Base-by-base conservation (phyloP, 2,113 vertebrate species). In the Apodemus sylvaticus region DNA sequence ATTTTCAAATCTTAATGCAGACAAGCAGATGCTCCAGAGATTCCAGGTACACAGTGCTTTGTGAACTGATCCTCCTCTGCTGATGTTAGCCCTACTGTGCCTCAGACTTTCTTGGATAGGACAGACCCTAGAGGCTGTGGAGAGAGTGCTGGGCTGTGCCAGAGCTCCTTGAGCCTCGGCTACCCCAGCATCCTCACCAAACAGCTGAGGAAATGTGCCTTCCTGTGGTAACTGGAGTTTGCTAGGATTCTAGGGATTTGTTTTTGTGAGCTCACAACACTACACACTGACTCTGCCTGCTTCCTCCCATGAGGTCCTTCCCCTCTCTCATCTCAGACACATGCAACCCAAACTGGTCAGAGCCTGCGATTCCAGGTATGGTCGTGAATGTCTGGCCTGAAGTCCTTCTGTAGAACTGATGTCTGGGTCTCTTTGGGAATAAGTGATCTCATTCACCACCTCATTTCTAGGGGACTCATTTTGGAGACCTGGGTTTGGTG, bases 21-120 rank as follows among this genome's bases (percentile, higher is more conserved):
- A 13, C 93, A 93, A 53, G 22, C 68, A 64, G 58, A 31, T 83
- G 86, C 83, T 55, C 29, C 70, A 58, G 94, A 93, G 48, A n/a
- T 96, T 34, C 4, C 34, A 42, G 76, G 74, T 74, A 9, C 89
- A 4, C 83, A 3, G 31, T 39, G 86, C 39, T 83, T 20, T 53
- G 17, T 31, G 64, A 86, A 71, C 90, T 6, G 10, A 39, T 29
- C 29, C 79, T 76, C 8, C 55, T 62, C 73, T 42, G 62, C 39
- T 1, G 51, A 62, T 26, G 45, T 16, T 20, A 48, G 7, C 4
- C 31, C 62, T 31, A 24, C 29, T 1, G 3, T 1, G 7, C 31
- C 4, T 51, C 22, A 14, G 12, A 20, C 48, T 53, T 48, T 1
- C 53, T n/a, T 7, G 0, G 10, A 36, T 6, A 2, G 55, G 88